Evolutionary conservation across 2,888 invertebrate genomes (phyloP), one percentile per base, ranked within the genome.

Genomic region (Linyphia triangularis): DNA sequence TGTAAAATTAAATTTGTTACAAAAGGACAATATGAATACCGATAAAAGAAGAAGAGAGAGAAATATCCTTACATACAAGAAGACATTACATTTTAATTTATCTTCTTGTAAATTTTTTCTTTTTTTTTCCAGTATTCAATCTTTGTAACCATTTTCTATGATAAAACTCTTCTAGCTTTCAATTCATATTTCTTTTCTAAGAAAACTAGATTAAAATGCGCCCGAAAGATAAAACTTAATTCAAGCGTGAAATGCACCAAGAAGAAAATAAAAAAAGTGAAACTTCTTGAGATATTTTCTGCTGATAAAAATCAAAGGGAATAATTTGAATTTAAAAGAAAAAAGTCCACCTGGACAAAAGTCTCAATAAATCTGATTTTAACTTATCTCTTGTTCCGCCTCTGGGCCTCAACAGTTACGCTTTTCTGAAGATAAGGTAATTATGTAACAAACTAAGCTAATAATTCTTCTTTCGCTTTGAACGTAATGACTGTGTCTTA

Each of bases 331-430:
- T 77, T 30, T 28, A 70, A 77, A 43, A 77, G 10, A 63, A 63
- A 40, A 77, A 61, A 75, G 37, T 61, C 61, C 61, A 77, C 77
- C 61, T 77, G 59, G 19, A 77, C 77, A 77, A 77, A 77, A 77
- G 77, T 77, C 61, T 77, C 61, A 77, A 77, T 77, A 77, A 77
- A 63, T 77, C 77, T 63, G 63, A 77, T 63, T 63, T 77, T 63
- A 77, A 77, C 61, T 37, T 77, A 33, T 61, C 77, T 63, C 37
- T 77, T 77, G 26, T 59, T 16, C 37, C 61, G 61, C 77, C 63
- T 63, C 26, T 63, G 77, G 77, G 61, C 59, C 40, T n/a, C 26
- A 33, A 63, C 63, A 63, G 24, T 77, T 43, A 77, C 77, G 63
- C 61, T 77, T 40, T 26, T 6, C 33, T 77, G 61, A 40, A 77